Base-by-base conservation (phyloP, 2,888 invertebrate genomes). In the Bembecia ichneumoniformis region DNA sequence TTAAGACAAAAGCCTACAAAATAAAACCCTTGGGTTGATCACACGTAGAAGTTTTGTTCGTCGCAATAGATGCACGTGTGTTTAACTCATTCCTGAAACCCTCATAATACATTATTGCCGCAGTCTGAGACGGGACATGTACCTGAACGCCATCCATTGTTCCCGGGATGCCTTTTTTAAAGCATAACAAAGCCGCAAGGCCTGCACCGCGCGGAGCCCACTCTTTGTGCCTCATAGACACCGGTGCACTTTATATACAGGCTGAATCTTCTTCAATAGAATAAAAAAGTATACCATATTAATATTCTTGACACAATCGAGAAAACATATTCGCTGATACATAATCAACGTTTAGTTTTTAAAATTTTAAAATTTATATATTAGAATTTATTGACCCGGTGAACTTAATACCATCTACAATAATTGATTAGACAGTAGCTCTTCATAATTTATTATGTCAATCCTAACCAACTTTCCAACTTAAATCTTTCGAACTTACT, bases 151-250 rank as follows among this genome's bases (percentile, higher is more conserved):
- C 46, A 35, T 57, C 65, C 63, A 80, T 83, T 83, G 82, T 83
- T 77, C 58, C 56, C 60, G 59, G 63, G 73, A 62, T 74, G 76
- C 61, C 64, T 52, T 66, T 68, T 68, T 68, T 68, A 76, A 82
- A 79, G 81, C 73, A 71, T 82, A 82, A 84, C 82, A 86, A 82
- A 80, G 82, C 83, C 82, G 65, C 81, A 82, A 77, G 77, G 78
- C 79, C 73, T 74, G 71, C 70, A 61, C 66, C 68, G 64, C 56
- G 64, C 28, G 28, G 5, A 28, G 68, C 62, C 65, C 70, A 57
- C 67, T 57, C 62, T 63, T 66, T 62, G 61, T 62, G 62, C 69
- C 59, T 71, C 71, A 80, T 77, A 80, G 76, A 74, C 74, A 66
- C 58, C 58, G 13, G 40, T 40, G n/a, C 40, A 40, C 40, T 40